Conservation (phyloP, 2,113 vertebrate genomes). For the Himantopus leucocephalus region DNA sequence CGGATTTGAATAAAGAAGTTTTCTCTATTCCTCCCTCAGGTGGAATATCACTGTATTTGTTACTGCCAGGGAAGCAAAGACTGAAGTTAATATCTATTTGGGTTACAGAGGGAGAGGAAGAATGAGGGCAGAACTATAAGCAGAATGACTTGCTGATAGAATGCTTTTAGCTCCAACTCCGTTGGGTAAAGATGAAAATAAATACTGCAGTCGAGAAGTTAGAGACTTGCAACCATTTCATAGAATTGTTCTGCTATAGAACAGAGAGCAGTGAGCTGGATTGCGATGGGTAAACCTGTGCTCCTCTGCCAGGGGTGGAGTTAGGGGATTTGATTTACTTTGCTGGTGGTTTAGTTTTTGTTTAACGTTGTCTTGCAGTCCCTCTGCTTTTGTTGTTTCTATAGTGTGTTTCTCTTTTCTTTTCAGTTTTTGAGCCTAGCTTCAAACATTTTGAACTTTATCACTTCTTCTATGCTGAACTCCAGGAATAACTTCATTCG, state of each 20-base stretch:
- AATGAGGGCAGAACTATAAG: neutral
- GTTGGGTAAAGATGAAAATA: neutral
- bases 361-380: neutral
- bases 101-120: neutral
- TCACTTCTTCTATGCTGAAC: conserved; percentile 96
- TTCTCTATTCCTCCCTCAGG: neutral
- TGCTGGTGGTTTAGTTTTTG: neutral
- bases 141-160: neutral
- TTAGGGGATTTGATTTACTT: neutral
- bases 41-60: neutral
- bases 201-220: neutral
- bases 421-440: conserved; percentile 92
- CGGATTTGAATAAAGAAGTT: neutral
- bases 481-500: conserved; percentile 97
- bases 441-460: conserved; percentile 95
- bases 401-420: neutral
- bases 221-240: neutral
- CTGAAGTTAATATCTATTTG: neutral
- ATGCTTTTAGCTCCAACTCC: neutral
- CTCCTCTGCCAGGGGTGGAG: fast-evolving
- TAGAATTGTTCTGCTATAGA: neutral
- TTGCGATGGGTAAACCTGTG: neutral
- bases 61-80: neutral
- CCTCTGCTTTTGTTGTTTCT: neutral
- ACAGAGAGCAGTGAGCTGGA: neutral